phyloP scores from a whole-genome alignment of 2,113 vertebrate genomes.

The Tiliqua scincoides region DNA sequence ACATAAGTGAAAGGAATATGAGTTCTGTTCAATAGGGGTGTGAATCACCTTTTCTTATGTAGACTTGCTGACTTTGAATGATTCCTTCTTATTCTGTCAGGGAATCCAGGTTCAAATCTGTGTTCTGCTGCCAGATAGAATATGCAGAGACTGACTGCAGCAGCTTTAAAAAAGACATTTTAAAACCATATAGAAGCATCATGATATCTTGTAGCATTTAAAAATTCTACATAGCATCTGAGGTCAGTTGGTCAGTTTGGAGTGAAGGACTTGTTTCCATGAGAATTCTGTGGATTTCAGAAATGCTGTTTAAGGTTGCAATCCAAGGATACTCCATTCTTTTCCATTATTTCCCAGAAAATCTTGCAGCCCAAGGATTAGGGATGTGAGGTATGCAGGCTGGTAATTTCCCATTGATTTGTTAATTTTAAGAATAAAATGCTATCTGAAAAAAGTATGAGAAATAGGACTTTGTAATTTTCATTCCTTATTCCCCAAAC shows the following conservation, averaged over 20 bases:
- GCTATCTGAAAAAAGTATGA: not conserved
- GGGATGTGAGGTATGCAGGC: not conserved
- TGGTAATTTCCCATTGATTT: not conserved
- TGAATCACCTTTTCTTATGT: constrained; percentile 46
- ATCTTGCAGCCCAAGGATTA: not conserved
- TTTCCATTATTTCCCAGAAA: not conserved
- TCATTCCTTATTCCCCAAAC: not conserved
- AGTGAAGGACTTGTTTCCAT: constrained; percentile 27
- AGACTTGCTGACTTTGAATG: not conserved
- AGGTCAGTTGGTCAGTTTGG: not conserved
- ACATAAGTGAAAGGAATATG: constrained; percentile 41
- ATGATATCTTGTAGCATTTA: not conserved
- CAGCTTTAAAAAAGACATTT: not conserved
- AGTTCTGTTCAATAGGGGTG: constrained; percentile 6
- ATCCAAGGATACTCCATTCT: not conserved
- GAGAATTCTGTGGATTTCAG: not conserved
- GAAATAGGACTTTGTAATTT: not conserved
- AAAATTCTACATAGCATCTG: not conserved
- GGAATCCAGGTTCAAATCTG: constrained; percentile 10
- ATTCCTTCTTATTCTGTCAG: not conserved
- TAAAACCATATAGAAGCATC: not conserved
- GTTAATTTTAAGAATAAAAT: constrained; percentile 14
- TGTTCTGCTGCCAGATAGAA: not conserved
- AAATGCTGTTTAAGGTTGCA: not conserved
- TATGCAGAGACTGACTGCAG: not conserved